phyloP scores from a whole-genome alignment of 37 sponge, comb jelly and placozoan genomes.

The Axinella damicornis region DNA sequence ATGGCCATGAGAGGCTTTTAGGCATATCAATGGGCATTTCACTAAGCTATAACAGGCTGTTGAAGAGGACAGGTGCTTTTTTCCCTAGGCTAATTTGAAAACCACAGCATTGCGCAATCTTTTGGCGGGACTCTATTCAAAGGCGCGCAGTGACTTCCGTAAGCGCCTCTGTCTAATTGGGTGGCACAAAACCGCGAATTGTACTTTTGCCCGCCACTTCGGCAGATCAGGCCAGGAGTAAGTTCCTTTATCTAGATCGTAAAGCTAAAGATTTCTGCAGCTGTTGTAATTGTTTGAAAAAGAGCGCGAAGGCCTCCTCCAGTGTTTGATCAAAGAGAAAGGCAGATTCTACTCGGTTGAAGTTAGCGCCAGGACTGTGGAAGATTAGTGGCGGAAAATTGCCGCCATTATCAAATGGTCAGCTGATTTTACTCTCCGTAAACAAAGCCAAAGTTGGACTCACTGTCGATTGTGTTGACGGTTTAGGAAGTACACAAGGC shows the following conservation, averaged over 20 bases:
- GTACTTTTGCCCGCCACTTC: background rate
- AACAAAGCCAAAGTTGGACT: constrained; percentile 11
- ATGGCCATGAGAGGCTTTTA: no score
- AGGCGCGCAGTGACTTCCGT: no score
- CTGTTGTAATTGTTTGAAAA: constrained; percentile 13
- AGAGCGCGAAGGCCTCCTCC: constrained; percentile 11
- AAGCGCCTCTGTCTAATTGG: background rate
- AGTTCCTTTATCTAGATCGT: no score
- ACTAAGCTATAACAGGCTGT: background rate
- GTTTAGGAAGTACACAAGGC: no score
- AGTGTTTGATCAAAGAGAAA: background rate
- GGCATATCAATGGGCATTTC: no score
- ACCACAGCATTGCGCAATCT: background rate
- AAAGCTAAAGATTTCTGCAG: constrained; percentile 5
- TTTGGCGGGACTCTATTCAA: constrained; percentile 28
- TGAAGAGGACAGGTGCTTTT: background rate
- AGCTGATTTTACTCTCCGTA: constrained; percentile 58
- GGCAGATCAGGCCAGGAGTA: no score
- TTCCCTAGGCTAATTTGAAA: no score
- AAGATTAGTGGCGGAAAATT: background rate
- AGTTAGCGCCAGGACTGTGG: constrained; percentile 1
- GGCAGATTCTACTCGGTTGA: constrained; percentile 15
- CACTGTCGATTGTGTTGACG: no score
- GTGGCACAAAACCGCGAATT: background rate
- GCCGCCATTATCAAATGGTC: constrained; percentile 11